phyloP scores from a whole-genome alignment of 2,797 vertebrate genomes.

The Pangasius sanitwongsei region DNA sequence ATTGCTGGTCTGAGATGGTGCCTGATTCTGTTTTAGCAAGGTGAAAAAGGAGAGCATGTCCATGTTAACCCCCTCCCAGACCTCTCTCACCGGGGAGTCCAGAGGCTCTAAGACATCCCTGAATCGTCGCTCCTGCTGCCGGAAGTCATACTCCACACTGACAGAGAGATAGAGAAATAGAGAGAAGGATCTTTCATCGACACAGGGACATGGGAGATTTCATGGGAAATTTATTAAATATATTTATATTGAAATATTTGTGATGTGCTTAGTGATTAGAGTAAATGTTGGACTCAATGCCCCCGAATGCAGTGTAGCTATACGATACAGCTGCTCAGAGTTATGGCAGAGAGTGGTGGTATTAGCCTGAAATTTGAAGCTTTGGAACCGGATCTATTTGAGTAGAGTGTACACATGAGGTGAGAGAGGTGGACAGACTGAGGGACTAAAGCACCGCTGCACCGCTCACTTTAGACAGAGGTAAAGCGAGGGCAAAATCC shows the following conservation, averaged over 20 bases:
- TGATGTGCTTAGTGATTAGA: background rate
- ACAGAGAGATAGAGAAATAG: conserved; percentile 45
- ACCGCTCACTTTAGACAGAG: background rate
- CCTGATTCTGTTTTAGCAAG: conserved; percentile 61
- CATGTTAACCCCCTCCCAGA: conserved; percentile 48
- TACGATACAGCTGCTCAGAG: background rate
- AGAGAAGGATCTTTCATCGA: background rate
- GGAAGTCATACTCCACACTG: conserved; percentile 82
- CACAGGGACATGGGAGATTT: background rate
- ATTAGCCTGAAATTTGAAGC: background rate
- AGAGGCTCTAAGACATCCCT: conserved; percentile 70
- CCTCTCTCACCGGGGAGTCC: conserved; percentile 32
- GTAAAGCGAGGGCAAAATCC: background rate
- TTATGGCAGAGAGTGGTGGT: background rate
- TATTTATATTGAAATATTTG: background rate
- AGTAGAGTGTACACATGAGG: background rate
- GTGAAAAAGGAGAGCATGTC: conserved; percentile 55
- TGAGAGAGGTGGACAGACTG: background rate
- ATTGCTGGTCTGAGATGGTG: conserved; percentile 62
- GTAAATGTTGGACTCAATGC: background rate
- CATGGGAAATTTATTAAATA: background rate
- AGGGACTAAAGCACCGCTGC: background rate
- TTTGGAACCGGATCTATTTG: background rate
- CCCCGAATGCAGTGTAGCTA: background rate
- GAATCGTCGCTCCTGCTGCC: conserved; percentile 75